phyloP scores from a whole-genome alignment of 2,888 invertebrate species.

The Oxycera nigricornis region DNA sequence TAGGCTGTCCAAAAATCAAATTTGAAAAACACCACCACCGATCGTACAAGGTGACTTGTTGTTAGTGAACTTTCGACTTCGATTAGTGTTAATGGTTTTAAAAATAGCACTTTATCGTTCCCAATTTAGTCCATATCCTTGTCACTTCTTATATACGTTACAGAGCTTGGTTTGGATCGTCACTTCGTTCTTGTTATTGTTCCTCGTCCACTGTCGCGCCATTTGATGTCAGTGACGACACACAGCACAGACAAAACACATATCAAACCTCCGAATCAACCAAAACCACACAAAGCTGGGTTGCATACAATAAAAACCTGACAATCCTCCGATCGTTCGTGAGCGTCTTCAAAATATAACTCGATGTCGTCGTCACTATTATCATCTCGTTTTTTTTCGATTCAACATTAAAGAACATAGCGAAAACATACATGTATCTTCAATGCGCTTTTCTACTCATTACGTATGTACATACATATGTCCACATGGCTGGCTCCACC shows the following conservation, averaged over 20 bases:
- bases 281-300: background rate
- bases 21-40: background rate
- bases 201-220: background rate
- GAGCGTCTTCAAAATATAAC: no score
- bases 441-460: constrained; percentile 2
- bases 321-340: background rate
- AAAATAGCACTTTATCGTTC: constrained; percentile 15
- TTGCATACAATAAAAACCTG: background rate
- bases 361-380: background rate
- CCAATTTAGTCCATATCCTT: background rate
- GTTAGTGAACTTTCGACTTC: background rate
- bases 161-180: background rate
- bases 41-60: no score
- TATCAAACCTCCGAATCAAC: background rate
- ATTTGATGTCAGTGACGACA: constrained; percentile 13
- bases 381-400: background rate
- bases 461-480: background rate
- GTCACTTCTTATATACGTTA: background rate
- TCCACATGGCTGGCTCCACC: no score
- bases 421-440: background rate
- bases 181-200: background rate
- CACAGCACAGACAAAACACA: background rate
- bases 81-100: constrained; percentile 17
- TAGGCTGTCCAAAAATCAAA: background rate
- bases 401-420: background rate